Conservation (phyloP, 2,797 vertebrate genomes). For the Coregonus ussuriensis region DNA sequence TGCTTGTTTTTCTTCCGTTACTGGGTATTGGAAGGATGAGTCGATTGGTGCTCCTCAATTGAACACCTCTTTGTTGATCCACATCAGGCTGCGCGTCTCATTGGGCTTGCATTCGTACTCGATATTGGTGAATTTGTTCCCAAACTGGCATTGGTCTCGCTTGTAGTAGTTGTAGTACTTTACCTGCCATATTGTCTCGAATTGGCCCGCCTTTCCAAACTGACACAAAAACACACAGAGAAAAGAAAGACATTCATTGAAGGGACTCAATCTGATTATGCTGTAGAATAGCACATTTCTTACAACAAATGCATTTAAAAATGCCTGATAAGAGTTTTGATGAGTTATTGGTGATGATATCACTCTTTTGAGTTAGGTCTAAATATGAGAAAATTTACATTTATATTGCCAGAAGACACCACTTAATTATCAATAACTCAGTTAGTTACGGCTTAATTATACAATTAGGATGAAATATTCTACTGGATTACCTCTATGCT, state of each 20-base stretch:
- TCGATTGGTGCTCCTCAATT: slow-evolving; percentile 59
- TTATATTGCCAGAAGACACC: not conserved
- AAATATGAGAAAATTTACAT: not conserved
- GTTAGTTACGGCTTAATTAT: not conserved
- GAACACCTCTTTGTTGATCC: slow-evolving; percentile 98
- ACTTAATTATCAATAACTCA: not conserved
- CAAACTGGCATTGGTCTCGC: slow-evolving; percentile 96
- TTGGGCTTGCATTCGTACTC: slow-evolving; percentile 98
- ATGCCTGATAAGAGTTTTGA: too few species aligned
- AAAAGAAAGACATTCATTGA: not conserved
- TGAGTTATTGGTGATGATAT: not conserved
- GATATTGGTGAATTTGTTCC: slow-evolving; percentile 93
- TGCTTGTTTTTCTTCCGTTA: not conserved
- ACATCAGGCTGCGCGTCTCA: slow-evolving; percentile 97
- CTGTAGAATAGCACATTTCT: not conserved
- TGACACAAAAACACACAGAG: slow-evolving; percentile 42
- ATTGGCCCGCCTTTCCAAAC: slow-evolving; percentile 84
- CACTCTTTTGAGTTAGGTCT: not conserved
- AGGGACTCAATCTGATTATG: not conserved
- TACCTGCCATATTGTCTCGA: slow-evolving; percentile 98
- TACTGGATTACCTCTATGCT: slow-evolving; percentile 84
- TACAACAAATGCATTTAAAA: too few species aligned
- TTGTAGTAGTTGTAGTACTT: slow-evolving; percentile 99
- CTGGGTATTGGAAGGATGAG: not conserved
- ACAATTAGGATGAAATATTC: too few species aligned